phyloP scores from a whole-genome alignment of 2,113 vertebrate species.

The Acrocephalus kingi region DNA sequence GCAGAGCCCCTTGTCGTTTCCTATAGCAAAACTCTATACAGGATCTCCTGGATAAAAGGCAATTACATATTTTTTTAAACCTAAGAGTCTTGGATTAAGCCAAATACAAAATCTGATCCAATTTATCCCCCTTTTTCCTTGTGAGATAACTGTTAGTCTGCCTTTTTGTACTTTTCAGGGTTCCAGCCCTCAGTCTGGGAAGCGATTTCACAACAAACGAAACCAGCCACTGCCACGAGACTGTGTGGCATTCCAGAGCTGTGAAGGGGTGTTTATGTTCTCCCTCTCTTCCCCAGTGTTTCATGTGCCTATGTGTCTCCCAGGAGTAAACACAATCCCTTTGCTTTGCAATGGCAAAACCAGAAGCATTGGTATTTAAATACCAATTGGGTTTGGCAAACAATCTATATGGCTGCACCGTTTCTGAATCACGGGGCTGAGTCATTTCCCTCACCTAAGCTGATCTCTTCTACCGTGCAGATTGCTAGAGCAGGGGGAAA shows the following conservation, averaged over 20 bases:
- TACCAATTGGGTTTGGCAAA: constrained; percentile 13
- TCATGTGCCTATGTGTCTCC: neutral
- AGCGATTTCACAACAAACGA: neutral
- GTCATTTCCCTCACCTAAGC: constrained; percentile 37
- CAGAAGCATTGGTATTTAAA: neutral
- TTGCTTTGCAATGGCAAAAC: neutral
- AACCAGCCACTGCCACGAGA: neutral
- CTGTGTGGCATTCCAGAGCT: neutral
- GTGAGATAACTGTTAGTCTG: neutral
- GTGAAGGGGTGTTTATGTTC: neutral
- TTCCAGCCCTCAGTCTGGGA: neutral
- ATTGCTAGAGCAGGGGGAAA: neutral
- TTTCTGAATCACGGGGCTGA: neutral
- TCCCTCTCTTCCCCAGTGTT: neutral
- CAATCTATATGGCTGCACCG: neutral
- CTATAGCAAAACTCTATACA: neutral
- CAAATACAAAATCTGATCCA: neutral
- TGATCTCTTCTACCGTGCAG: neutral
- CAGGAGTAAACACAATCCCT: neutral
- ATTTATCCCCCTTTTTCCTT: neutral
- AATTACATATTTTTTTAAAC: neutral
- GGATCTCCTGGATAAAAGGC: neutral
- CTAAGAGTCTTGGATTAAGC: neutral
- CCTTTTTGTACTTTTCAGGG: neutral
- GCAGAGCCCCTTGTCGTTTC: neutral